Percentiles rank a stretch among this genome's conserved stretches.
Evolutionary conservation across 2,113 vertebrate genomes (phyloP).

Genomic region (Opisthocomus hoazin): DNA sequence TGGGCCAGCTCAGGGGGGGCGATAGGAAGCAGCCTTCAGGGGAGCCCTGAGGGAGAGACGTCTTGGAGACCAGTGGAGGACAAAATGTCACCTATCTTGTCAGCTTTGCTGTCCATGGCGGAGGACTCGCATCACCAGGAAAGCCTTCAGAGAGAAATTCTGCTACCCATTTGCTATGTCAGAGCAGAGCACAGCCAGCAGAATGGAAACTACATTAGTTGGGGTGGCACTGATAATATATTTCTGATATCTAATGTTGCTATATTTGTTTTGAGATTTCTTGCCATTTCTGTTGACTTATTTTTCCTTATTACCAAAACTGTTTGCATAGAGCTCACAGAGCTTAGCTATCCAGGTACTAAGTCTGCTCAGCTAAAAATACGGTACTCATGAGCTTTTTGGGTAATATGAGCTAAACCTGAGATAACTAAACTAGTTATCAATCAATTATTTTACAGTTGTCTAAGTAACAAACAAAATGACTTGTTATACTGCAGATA

Average conservation of each 20-base stretch:
- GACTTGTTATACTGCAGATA: background rate
- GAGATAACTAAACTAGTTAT: background rate
- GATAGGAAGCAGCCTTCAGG: background rate
- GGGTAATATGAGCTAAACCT: background rate
- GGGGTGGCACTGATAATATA: background rate
- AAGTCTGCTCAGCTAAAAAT: background rate
- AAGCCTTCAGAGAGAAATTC: background rate
- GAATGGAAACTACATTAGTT: background rate
- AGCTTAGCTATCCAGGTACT: background rate
- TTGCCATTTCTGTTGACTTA: background rate
- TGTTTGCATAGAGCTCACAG: background rate
- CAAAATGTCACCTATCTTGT: background rate
- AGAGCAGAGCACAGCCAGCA: background rate
- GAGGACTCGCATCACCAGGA: background rate
- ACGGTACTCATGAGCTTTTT: background rate
- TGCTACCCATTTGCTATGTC: background rate
- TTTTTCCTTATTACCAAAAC: background rate
- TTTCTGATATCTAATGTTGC: background rate
- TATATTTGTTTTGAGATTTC: background rate
- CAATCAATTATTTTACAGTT: background rate
- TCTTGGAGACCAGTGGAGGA: background rate
- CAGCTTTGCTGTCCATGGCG: background rate
- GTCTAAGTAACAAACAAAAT: background rate
- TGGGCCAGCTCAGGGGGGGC: background rate
- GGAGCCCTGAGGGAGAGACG: background rate